A percentile compares a stretch with the other conserved stretches of the same genome.
Conservation (phyloP, 2,888 invertebrate genomes). For the Periphyllus acericola region DNA sequence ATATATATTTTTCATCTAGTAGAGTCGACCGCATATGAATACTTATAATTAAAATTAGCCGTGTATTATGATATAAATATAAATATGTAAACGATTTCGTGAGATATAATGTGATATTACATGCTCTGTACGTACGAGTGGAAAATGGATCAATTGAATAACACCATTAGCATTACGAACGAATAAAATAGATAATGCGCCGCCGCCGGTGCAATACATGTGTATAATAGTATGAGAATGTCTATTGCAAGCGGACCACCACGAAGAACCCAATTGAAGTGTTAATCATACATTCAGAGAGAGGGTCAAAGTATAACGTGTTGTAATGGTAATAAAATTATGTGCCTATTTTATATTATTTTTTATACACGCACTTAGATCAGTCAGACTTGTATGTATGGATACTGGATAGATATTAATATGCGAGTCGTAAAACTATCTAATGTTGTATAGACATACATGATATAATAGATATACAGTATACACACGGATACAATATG, state of each 20-base stretch:
- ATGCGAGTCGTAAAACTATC: background rate
- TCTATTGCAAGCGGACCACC: slow-evolving; percentile 18
- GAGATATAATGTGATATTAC: background rate
- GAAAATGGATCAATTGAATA: slow-evolving; percentile 22
- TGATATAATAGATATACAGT: too few relatives aligned
- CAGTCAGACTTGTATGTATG: background rate
- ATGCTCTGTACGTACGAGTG: background rate
- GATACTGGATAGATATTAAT: background rate
- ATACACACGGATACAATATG: background rate
- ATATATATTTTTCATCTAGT: background rate
- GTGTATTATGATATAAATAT: background rate
- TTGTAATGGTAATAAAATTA: slow-evolving; percentile 12
- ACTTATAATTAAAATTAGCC: background rate
- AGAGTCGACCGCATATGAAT: background rate
- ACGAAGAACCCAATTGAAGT: slow-evolving; percentile 36
- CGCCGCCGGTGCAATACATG: slow-evolving; percentile 8
- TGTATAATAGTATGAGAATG: background rate
- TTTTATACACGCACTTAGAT: background rate
- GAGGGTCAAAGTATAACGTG: slow-evolving; percentile 24
- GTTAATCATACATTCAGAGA: slow-evolving; percentile 34
- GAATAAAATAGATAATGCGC: slow-evolving; percentile 32
- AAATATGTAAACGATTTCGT: background rate
- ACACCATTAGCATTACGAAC: background rate
- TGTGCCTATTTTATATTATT: slow-evolving; percentile 2
- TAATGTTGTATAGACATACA: background rate